These are phyloP conservation scores for Syngnathoides biaculeatus DNA, from an alignment of 2,113 vertebrate genomes.

Conservation along the genomic window DNA sequence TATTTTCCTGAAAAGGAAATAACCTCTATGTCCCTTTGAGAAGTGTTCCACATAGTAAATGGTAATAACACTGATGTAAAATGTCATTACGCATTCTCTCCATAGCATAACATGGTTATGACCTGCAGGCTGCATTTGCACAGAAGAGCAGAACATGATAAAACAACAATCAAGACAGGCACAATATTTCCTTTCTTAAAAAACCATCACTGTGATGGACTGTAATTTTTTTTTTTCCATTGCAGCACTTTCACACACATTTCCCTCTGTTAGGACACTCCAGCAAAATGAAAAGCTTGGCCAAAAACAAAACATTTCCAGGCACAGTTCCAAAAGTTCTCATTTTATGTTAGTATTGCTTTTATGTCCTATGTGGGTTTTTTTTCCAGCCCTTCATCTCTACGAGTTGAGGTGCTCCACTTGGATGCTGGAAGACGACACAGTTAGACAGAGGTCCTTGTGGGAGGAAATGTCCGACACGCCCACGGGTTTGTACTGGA, in stretches of 20 bases:
- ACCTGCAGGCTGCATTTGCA: conserved; percentile 35
- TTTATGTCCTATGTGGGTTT: conserved; percentile 33
- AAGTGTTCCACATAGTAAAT: conserved; percentile 49
- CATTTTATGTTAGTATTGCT: conserved; percentile 62
- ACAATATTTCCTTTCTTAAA: conserved; percentile 42
- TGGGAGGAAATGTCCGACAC: conserved; percentile 77
- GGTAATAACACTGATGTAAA: conserved; percentile 52
- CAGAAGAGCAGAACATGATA: conserved; percentile 55
- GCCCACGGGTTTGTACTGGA: conserved; percentile 76
- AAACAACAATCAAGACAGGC: conserved; percentile 47
- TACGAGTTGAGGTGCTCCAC: conserved; percentile 77
- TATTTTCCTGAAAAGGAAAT: conserved; percentile 48
- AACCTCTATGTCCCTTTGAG: conserved; percentile 53
- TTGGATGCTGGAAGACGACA: conserved; percentile 85
- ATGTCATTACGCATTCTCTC: conserved; percentile 50
- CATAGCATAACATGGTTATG: conserved; percentile 30
- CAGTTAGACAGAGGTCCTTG: conserved; percentile 97
- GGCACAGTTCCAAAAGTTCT: conserved; percentile 53
- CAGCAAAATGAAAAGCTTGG: conserved; percentile 48
- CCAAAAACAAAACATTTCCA: conserved; percentile 29
- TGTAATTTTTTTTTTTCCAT: conserved; percentile 50
- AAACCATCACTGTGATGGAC: conserved; percentile 70
- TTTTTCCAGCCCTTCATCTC: conserved; percentile 24
- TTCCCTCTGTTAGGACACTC: conserved; percentile 31
- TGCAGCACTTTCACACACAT: conserved; percentile 53